These are phyloP conservation scores for Bicyclus anynana DNA, from an alignment of 1,140 invertebrate genomes.

Conservation along the genomic window DNA sequence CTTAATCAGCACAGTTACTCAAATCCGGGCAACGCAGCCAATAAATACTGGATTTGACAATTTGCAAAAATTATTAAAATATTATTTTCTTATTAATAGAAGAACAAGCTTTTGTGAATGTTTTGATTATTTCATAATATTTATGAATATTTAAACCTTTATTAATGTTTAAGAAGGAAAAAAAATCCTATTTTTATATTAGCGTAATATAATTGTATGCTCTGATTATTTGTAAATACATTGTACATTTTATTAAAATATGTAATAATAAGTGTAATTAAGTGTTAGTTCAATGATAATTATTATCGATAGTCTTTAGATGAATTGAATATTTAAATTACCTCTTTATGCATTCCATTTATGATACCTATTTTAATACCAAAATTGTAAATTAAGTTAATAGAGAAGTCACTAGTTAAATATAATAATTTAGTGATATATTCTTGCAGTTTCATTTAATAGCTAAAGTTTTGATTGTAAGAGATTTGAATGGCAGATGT, in stretches of 20 bases:
- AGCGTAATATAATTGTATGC: conserved; percentile 21
- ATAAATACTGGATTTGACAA: conserved; percentile 76
- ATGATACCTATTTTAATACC: conserved; percentile 55
- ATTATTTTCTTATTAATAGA: not conserved
- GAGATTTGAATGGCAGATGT: no score
- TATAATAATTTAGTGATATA: conserved; percentile 14
- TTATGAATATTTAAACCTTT: no score
- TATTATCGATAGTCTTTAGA: not conserved
- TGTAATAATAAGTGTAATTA: conserved; percentile 20
- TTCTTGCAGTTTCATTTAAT: conserved; percentile 1
- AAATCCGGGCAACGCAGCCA: conserved; percentile 59
- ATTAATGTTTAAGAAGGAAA: no score
- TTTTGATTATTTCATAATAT: no score
- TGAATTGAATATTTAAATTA: conserved; percentile 46
- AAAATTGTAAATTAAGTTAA: conserved; percentile 52
- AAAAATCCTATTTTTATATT: conserved; percentile 7
- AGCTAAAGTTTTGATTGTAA: no score
- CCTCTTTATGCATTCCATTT: conserved; percentile 70
- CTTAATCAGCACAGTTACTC: conserved; percentile 69
- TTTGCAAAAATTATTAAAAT: conserved; percentile 14
- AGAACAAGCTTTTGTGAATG: not conserved
- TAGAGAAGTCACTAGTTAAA: conserved; percentile 57
- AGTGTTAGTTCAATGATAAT: conserved; percentile 23
- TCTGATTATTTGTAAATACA: conserved; percentile 29
- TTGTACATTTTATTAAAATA: conserved; percentile 49